Conservation (phyloP, 2,888 invertebrate species). For the Pedicia rivosa region DNA sequence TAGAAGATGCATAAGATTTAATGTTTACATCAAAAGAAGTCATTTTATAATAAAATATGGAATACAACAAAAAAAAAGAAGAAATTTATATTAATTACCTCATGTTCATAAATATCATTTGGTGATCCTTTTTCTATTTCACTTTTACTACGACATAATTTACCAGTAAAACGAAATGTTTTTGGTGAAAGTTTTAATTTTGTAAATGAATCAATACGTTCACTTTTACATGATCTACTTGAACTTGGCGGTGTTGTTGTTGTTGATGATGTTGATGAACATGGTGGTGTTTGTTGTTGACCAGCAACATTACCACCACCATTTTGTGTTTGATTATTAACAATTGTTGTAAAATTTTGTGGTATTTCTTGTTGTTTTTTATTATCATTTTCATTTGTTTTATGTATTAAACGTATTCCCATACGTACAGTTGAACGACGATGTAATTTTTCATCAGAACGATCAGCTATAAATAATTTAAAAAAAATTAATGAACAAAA, state of each 20-base stretch:
- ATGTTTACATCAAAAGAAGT: too few species aligned
- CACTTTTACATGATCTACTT: slow-evolving; percentile 9
- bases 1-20: too few species aligned
- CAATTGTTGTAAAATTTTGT: slow-evolving; percentile 22
- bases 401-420: slow-evolving; percentile 72
- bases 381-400: slow-evolving; percentile 27
- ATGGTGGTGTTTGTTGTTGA: slow-evolving; percentile 6
- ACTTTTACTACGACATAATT: slow-evolving; percentile 29
- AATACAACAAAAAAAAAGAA: too few species aligned
- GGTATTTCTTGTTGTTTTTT: too few species aligned
- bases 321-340: slow-evolving; percentile 15
- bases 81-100: background rate
- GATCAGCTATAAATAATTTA: too few species aligned
- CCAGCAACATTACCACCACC: slow-evolving; percentile 4
- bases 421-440: slow-evolving; percentile 66
- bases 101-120: slow-evolving; percentile 18
- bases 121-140: slow-evolving; percentile 24
- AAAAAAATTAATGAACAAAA: too few species aligned
- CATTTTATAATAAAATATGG: too few species aligned
- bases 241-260: background rate
- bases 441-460: slow-evolving; percentile 67
- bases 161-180: slow-evolving; percentile 27
- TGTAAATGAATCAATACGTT: slow-evolving; percentile 26
- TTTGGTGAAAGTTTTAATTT: slow-evolving; percentile 28
- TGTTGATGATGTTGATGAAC: slow-evolving; percentile 1